These are phyloP conservation scores for Sepioteuthis lessoniana DNA, from an alignment of 2,888 invertebrate species.

Conservation along the genomic window DNA sequence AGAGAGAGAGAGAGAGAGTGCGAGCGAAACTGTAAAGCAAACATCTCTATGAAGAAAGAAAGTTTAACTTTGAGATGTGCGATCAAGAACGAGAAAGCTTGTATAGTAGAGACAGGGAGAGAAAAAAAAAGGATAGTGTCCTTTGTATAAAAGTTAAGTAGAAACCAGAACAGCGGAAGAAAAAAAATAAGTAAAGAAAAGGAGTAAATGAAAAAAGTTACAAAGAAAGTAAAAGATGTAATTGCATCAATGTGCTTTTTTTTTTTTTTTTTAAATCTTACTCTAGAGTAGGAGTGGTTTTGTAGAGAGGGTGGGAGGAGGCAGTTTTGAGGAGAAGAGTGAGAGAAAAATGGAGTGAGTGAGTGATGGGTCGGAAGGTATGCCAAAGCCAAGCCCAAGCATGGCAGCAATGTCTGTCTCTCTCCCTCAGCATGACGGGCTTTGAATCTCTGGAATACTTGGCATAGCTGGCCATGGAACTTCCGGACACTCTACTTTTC, in stretches of 20 bases:
- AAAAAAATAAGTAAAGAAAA: neutral
- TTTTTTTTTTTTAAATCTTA: neutral
- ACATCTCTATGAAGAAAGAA: neutral
- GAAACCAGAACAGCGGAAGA: neutral
- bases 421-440: slow-evolving; percentile 3
- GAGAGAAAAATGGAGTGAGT: neutral
- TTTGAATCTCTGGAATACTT: slow-evolving; percentile 44
- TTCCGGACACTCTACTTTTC: slow-evolving; percentile 40
- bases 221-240: neutral
- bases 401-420: slow-evolving; percentile 42
- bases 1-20: too few species aligned
- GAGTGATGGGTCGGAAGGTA: neutral
- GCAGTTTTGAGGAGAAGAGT: neutral
- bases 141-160: neutral
- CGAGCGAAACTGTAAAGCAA: too few species aligned
- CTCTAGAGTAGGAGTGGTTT: neutral
- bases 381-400: slow-evolving; percentile 35
- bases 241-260: neutral
- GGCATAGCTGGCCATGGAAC: slow-evolving; percentile 42
- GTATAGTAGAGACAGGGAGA: neutral
- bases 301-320: neutral
- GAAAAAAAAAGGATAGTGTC: neutral
- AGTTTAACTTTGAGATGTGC: neutral
- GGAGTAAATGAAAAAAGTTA: neutral
- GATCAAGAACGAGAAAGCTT: neutral